Evolutionary conservation across 2,888 invertebrate genomes (phyloP).

Genomic region (Mesorhabditis sp.): DNA sequence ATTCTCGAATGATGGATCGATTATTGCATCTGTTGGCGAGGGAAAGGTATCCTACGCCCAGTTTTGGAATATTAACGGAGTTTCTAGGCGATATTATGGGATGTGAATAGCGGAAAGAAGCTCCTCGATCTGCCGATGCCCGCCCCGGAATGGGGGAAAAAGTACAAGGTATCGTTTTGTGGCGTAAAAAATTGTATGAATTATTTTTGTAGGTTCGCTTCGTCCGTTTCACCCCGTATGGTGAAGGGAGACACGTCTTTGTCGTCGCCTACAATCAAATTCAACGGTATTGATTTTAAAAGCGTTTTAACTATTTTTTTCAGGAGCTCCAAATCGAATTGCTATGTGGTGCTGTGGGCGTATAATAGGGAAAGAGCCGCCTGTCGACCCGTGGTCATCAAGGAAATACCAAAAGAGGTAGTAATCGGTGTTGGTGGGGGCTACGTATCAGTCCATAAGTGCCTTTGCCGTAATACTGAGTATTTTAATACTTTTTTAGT

Average conservation of each 20-base stretch:
- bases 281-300: conserved; percentile 14
- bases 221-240: conserved; percentile 36
- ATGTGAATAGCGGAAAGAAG: conserved; percentile 28
- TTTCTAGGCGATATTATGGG: conserved; percentile 32
- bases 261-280: conserved; percentile 46
- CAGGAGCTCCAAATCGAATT: conserved; percentile 32
- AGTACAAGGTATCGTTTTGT: conserved; percentile 25
- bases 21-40: conserved; percentile 18
- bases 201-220: conserved; percentile 38
- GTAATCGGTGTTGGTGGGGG: neutral
- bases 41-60: neutral
- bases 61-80: neutral
- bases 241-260: conserved; percentile 31
- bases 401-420: conserved; percentile 25
- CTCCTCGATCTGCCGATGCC: conserved; percentile 30
- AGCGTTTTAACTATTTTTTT: neutral
- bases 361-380: conserved; percentile 29
- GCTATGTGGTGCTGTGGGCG: conserved; percentile 40
- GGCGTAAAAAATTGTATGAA: neutral
- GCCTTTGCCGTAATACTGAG: too few relatives aligned
- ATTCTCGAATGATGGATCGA: conserved; percentile 27
- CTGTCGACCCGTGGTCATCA: conserved; percentile 21
- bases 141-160: conserved; percentile 20
- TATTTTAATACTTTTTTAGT: too few relatives aligned
- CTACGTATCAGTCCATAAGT: too few relatives aligned